A percentile compares a stretch with the other conserved stretches of the same genome.
phyloP scores from a whole-genome alignment of 2,888 invertebrate genomes.

The Cremastinae sp. region DNA sequence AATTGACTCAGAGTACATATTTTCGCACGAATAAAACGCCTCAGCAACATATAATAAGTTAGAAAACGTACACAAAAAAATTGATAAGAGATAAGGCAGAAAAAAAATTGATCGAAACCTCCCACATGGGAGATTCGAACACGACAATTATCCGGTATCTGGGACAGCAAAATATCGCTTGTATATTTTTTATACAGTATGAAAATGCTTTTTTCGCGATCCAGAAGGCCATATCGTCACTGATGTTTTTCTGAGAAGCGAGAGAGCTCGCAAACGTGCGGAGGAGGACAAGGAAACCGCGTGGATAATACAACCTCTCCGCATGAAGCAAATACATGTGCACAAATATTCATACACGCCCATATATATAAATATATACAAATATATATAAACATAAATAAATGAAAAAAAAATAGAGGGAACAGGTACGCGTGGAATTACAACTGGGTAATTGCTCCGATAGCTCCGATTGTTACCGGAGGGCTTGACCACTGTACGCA shows the following conservation, averaged over 20 bases:
- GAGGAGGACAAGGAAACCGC: conserved; percentile 56
- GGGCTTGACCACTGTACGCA: conserved; percentile 23
- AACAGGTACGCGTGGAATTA: conserved; percentile 54
- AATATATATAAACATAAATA: conserved; percentile 17
- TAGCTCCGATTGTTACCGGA: conserved; percentile 60
- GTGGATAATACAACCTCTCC: conserved; percentile 34
- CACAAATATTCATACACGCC: not conserved
- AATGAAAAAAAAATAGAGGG: conserved; percentile 19
- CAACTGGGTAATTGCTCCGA: conserved; percentile 61
- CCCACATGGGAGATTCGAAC: not conserved
- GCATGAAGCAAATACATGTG: no score
- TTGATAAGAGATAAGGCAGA: not conserved
- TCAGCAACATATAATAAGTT: no score
- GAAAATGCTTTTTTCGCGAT: conserved; percentile 10
- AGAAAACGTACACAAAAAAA: not conserved
- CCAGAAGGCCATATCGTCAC: conserved; percentile 45
- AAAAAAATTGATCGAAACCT: no score
- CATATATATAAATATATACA: not conserved
- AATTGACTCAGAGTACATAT: no score
- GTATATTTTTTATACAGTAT: not conserved
- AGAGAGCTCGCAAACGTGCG: conserved; percentile 33
- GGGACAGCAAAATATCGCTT: conserved; percentile 2
- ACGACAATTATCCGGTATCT: conserved; percentile 31
- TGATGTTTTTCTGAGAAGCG: conserved; percentile 51
- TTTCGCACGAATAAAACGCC: no score